A percentile compares a stretch with the other conserved stretches of the same genome.
Evolutionary conservation across 2,113 vertebrate genomes (phyloP).

Genomic region (Varanus salvator): DNA sequence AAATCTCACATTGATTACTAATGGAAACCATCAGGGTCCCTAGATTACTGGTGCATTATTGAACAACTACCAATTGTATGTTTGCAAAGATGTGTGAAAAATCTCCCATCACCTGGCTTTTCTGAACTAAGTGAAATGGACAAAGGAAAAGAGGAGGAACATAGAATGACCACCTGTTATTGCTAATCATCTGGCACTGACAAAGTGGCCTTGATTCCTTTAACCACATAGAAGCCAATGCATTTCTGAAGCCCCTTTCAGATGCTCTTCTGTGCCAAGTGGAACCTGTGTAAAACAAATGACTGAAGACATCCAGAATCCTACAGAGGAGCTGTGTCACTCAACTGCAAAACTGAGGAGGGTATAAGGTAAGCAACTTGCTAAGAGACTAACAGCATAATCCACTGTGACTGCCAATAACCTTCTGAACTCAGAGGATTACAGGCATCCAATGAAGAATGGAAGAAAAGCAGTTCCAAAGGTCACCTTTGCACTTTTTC

Average conservation of each 20-base stretch:
- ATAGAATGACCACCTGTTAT: background rate
- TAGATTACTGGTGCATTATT: background rate
- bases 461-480: too few relatives aligned
- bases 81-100: background rate
- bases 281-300: background rate
- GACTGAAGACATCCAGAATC: background rate
- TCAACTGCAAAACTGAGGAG: background rate
- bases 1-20: background rate
- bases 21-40: background rate
- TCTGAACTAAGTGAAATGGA: background rate
- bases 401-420: too few relatives aligned
- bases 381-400: background rate
- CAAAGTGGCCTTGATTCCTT: background rate
- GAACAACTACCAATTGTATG: background rate
- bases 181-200: background rate
- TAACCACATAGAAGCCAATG: background rate
- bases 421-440: too few relatives aligned
- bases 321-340: background rate
- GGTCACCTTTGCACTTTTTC: too few relatives aligned
- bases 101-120: background rate
- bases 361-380: background rate
- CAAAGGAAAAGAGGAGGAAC: background rate
- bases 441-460: too few relatives aligned
- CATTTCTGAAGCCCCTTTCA: background rate
- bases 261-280: background rate